phyloP scores from a whole-genome alignment of 1,140 invertebrate genomes.

The Aphaenogaster floridana region DNA sequence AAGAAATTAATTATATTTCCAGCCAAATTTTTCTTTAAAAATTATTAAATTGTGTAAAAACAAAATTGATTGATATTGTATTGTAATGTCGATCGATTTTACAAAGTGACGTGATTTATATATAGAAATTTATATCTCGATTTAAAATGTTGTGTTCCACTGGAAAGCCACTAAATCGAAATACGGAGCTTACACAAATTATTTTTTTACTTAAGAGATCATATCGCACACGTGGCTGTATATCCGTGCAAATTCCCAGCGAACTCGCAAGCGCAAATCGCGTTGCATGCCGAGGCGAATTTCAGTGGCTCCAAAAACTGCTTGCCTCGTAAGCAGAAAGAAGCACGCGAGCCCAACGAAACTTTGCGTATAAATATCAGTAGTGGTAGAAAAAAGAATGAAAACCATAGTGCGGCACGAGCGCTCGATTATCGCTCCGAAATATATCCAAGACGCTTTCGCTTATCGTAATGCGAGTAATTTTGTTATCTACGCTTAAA shows the following conservation, averaged over 20 bases:
- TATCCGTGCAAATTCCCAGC: conserved; percentile 14
- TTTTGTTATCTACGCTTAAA: not conserved
- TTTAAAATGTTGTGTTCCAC: not conserved
- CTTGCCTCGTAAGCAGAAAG: conserved; percentile 60
- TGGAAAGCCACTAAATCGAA: not conserved
- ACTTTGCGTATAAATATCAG: conserved; percentile 64
- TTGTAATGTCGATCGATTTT: not conserved
- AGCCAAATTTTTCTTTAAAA: not conserved
- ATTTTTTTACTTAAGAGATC: conserved; percentile 6
- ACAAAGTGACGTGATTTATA: not conserved
- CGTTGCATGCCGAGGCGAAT: conserved; percentile 70
- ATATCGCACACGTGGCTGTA: not conserved
- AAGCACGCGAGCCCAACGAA: conserved; percentile 69
- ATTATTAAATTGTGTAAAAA: not conserved
- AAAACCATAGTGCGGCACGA: conserved; percentile 13
- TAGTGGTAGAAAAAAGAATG: not conserved
- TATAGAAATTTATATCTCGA: not conserved
- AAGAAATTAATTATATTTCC: not conserved
- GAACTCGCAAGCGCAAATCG: conserved; percentile 62
- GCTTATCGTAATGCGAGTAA: not conserved
- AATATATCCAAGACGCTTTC: conserved; percentile 13
- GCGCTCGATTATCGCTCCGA: conserved; percentile 37
- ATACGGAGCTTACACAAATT: not conserved
- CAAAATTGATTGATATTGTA: not conserved
- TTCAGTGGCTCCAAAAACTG: conserved; percentile 66